Base-by-base conservation (phyloP, 1,140 invertebrate genomes). In the Epicauta chinensis region DNA sequence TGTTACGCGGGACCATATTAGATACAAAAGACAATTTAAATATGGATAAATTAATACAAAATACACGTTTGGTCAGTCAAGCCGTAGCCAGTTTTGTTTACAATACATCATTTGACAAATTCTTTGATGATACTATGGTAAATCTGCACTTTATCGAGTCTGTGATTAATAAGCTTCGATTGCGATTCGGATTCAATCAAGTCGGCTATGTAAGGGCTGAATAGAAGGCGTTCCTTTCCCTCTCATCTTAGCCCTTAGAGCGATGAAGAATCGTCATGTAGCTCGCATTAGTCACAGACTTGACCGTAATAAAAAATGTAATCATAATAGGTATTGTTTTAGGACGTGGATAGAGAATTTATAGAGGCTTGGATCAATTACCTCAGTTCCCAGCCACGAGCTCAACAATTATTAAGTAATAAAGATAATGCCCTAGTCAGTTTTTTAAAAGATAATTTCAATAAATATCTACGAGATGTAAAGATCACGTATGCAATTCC, bases 41-140 rank as follows among this genome's bases (percentile, higher is more conserved):
- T 69, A 57, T 83, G 13, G 71, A 80, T 37, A 77, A 72, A 38
- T 67, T 95, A 10, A 70, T 76, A 0, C 66, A 73, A 48, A 91
- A 96, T 67, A 84, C 91, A 1, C 79, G 80, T 65, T 71, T 87
- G 16, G 76, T 94, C 36, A 89, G 89, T 2, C 86, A 95, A 67
- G 82, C 90, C 1, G 73, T 97, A 36, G 89, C 90, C 1, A 80
- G 83, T 30, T 86, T 87, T 66, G 78, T 97, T 47, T 97, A 93
- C 72, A 92, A 92, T 71, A 71, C 90, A 39, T 84, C 83, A 7
- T 74, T 74, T 36, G 79, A 75, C 53, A 76, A 80, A 54, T 74
- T 90, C 2, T 88, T 89, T 63, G 77, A 79, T 48, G 78, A 83
- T 35, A 77, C 81, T 39, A 67, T 89, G 76, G 87, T 90, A 77